Base-by-base conservation (phyloP, 2,113 vertebrate genomes). In the Misgurnus anguillicaudatus region DNA sequence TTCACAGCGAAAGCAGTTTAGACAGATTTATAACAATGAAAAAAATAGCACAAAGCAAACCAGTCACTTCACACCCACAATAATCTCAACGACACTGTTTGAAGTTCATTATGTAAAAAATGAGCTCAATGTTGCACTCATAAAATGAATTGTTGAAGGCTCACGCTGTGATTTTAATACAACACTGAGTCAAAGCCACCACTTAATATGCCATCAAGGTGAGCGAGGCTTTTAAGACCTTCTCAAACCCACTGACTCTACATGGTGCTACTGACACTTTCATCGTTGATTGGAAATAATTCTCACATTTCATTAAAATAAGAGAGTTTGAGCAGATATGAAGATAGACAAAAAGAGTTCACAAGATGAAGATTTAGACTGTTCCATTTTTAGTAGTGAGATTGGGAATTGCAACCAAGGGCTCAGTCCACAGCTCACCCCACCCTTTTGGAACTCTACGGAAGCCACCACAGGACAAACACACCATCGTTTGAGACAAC, bases 141-240 rank as follows among this genome's bases (percentile, higher is more conserved):
- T 62, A 62, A 74, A 74, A 61, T 36, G 9, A 74, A 62, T 45
- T 74, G 72, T 74, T 74, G 57, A 62, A 62, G 41, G 72, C 58
- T 36, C 57, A 62, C 21, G 5, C 72, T 74, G 72, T 45, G 71
- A 74, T 62, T 74, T 74, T 74, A 74, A 74, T 74, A 62, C 57
- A 74, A 62, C 41, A 16, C 31, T 45, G 72, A 62, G 72, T 74
- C 72, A 36, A 74, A 74, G 21, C 39, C 72, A 45, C 14, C 41
- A 74, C 41, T 74, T 74, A 47, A 47, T 74, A 62, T 74, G 57
- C 57, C 41, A 47, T 74, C 21, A 74, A 74, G 72, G 72, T 62
- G 57, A 74, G 21, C 47, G 72, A 74, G 57, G 21, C 39, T 48
- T 47, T 74, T 61, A 48, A 62, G 41, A 74, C 57, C 19, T 42